These are phyloP conservation scores for Aleiodes alternator DNA, from an alignment of 2,888 invertebrate genomes.

Conservation along the genomic window DNA sequence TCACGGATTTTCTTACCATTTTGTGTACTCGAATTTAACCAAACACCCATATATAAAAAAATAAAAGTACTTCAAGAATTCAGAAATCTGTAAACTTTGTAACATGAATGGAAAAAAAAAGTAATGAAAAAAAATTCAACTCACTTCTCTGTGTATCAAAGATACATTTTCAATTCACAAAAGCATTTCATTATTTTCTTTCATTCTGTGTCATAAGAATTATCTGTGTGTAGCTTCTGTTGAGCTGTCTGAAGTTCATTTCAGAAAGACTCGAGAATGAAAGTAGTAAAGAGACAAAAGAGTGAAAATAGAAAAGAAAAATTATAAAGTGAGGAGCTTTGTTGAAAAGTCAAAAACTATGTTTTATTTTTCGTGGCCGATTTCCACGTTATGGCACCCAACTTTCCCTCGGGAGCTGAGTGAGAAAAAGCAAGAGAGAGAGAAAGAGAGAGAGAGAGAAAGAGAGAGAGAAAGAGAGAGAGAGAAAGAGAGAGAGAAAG, in stretches of 20 bases:
- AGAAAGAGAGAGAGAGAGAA: conserved; percentile 13
- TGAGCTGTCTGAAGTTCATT: conserved; percentile 38
- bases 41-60: neutral
- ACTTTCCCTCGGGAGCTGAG: conserved; percentile 55
- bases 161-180: conserved; percentile 1
- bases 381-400: conserved; percentile 53
- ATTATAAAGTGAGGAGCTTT: conserved; percentile 53
- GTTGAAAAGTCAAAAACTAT: conserved; percentile 65
- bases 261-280: conserved; percentile 28
- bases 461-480: conserved; percentile 6
- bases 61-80: neutral
- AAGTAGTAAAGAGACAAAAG: conserved; percentile 21
- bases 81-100: too few species aligned
- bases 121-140: conserved; percentile 15
- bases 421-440: conserved; percentile 12
- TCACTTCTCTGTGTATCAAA: conserved; percentile 54
- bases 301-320: conserved; percentile 25
- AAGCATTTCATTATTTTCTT: conserved; percentile 13
- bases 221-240: conserved; percentile 3
- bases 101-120: too few species aligned
- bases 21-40: conserved; percentile 37
- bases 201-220: conserved; percentile 9
- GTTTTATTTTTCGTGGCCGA: conserved; percentile 62
- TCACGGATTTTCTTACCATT: neutral
- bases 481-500: conserved; percentile 17